Base-by-base conservation (phyloP, 1,140 invertebrate genomes). In the Bombus affinis region DNA sequence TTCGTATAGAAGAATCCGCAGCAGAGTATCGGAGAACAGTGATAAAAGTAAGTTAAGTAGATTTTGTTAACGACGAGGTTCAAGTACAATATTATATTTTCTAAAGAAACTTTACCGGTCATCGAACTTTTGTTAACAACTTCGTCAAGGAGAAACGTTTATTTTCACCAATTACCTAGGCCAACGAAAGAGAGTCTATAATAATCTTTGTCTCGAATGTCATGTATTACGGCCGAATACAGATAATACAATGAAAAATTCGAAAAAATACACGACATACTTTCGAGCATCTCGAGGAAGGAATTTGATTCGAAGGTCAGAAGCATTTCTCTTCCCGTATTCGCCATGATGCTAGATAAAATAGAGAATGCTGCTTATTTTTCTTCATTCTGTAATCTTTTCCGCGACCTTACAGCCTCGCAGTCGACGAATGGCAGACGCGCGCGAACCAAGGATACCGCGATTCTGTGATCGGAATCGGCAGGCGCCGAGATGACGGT, bases 391-490 rank as follows among this genome's bases (percentile, higher is more conserved):
- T 8, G 57, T 74, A 74, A 85, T 85, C 83, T 85, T 81, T 72
- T 15, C 77, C 59, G 28, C 44, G 53, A 57, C 1, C 57, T 37
- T 22, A 9, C 37, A 71, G 70, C 47, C 37, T 53, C 18, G 18
- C 47, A 25, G 42, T 32, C 42, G 78, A 66, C 83, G 78, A 66
- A 66, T 53, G 32, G 70, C 28, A 47, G 59, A n/a, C 70, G 42
- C 22, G 37, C 9, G 71, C 65, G 47, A 76, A 42, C 39, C 59
- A 6, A 57, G 18, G 47, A 75, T 25, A 37, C 35, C 37, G 37
- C 25, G 59, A 75, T 85, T 87, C 39, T 39, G 81, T 37, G 72
- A 76, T 81, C 79, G 68, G 37, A 78, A 88, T 88, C 70, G 62
- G 44, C 73, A 82, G 66, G 57, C 72, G 84, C 66, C 75, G 37